A percentile compares a stretch with the other conserved stretches of the same genome.
Conservation (phyloP, 2,888 invertebrate genomes). For the Phlogophora meticulosa region DNA sequence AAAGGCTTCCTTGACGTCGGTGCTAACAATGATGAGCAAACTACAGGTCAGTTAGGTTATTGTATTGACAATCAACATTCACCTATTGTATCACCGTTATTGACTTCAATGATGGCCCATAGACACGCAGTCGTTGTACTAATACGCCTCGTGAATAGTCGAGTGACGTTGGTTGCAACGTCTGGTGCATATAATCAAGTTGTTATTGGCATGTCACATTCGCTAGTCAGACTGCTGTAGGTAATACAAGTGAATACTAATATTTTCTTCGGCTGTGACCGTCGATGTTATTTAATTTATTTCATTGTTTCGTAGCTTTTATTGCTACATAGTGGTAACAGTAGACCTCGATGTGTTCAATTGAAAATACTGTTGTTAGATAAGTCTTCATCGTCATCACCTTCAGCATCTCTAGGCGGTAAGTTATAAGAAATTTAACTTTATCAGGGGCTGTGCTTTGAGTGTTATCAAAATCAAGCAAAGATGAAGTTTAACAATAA, state of each 20-base stretch:
- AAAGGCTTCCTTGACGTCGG: constrained; percentile 42
- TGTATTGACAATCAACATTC: constrained; percentile 43
- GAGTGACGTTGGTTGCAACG: constrained; percentile 44
- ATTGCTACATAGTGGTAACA: neutral
- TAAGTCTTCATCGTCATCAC: neutral
- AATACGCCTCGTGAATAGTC: constrained; percentile 44
- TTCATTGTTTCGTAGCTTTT: constrained; percentile 2
- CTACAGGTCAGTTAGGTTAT: constrained; percentile 29
- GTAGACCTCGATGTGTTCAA: neutral
- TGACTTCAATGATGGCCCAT: constrained; percentile 38
- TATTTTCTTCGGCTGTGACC: constrained; percentile 23
- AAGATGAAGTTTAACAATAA: too few species aligned
- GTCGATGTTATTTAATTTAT: constrained; percentile 12
- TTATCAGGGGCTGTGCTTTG: neutral
- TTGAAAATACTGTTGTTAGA: neutral
- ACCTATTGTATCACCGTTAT: constrained; percentile 51
- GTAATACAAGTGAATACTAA: constrained; percentile 20
- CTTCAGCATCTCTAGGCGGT: neutral
- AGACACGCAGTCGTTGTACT: constrained; percentile 32
- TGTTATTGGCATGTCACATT: constrained; percentile 25
- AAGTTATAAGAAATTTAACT: neutral
- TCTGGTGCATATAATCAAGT: constrained; percentile 48
- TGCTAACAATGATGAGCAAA: constrained; percentile 23
- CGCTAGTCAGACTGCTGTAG: neutral
- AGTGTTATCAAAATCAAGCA: neutral